phyloP scores from a whole-genome alignment of 2,113 vertebrate genomes.

The Labeo catla region DNA sequence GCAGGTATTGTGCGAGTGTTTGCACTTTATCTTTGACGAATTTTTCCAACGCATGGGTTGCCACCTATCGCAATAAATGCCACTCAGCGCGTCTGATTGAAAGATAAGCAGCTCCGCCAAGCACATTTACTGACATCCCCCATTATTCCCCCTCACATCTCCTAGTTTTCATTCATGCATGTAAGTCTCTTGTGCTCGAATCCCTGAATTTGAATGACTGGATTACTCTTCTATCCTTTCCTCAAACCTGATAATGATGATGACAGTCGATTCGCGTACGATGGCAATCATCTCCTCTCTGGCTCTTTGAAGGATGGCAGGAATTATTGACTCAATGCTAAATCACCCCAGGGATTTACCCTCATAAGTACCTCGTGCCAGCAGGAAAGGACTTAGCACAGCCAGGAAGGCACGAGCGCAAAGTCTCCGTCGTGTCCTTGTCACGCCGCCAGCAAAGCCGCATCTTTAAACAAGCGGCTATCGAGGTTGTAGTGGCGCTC shows the following conservation, averaged over 20 bases:
- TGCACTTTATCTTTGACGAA: conserved; percentile 12
- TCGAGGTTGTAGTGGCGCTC: conserved; percentile 51
- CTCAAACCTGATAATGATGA: conserved; percentile 36
- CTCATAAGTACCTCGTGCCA: conserved; percentile 24
- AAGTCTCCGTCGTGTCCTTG: conserved; percentile 18
- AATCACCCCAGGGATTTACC: conserved; percentile 38
- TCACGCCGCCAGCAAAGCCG: conserved; percentile 15
- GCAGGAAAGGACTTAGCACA: conserved; percentile 13
- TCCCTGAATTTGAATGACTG: conserved; percentile 39
- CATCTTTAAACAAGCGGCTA: conserved; percentile 51
- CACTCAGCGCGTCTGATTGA: conserved; percentile 9
- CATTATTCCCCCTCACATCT: conserved; percentile 27
- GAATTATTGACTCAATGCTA: conserved; percentile 39
- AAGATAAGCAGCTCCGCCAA: conserved; percentile 21
- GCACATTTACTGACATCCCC: conserved; percentile 4
- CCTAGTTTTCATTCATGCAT: conserved; percentile 26
- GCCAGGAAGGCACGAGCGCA: conserved; percentile 2
- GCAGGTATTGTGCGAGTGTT: not conserved
- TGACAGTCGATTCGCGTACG: conserved; percentile 37
- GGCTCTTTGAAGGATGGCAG: not conserved
- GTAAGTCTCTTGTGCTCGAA: conserved; percentile 22
- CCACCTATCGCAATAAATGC: conserved; percentile 8
- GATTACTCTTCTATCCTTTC: conserved; percentile 39
- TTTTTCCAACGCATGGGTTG: not conserved
- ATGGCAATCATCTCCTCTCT: conserved; percentile 6